Percentiles rank a stretch among this genome's conserved stretches.
These are phyloP conservation scores for Caenorhabditis doughertyi DNA, from an alignment of 2,888 invertebrate genomes.

Conservation along the genomic window DNA sequence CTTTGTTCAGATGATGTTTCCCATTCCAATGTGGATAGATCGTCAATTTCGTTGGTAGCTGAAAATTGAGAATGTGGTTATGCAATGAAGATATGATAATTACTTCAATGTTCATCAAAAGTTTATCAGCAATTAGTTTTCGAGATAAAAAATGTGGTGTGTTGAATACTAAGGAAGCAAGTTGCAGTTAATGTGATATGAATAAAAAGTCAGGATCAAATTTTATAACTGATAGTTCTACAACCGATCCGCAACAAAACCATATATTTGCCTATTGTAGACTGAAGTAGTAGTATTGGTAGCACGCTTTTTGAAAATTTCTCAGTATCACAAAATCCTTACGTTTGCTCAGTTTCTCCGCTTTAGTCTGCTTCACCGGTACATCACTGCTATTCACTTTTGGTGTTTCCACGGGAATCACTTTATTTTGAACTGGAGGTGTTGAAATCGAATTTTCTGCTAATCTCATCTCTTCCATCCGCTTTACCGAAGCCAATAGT, in stretches of 20 bases:
- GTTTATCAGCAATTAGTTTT: no score
- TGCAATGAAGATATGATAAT: background rate
- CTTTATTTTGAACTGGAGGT: background rate
- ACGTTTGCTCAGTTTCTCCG: background rate
- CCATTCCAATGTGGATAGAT: constrained; percentile 46
- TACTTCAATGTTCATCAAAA: no score
- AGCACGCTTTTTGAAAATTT: no score
- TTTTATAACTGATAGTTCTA: no score
- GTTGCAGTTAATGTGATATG: no score
- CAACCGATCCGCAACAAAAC: no score
- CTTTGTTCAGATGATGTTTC: constrained; percentile 46
- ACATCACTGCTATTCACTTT: background rate
- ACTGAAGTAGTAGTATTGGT: no score
- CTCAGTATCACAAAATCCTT: background rate
- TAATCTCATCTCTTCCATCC: constrained; percentile 16
- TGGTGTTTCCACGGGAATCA: background rate
- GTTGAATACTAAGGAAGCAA: no score
- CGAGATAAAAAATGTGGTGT: no score
- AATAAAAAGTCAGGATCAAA: no score
- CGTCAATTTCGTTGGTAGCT: constrained; percentile 47
- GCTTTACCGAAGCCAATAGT: constrained; percentile 22
- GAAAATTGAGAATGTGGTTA: background rate
- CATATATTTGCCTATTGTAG: no score
- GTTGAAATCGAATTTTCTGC: background rate
- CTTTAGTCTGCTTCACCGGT: background rate